A percentile compares a stretch with the other conserved stretches of the same genome.
Conservation (phyloP, 2,797 vertebrate genomes). For the Muscicapa comitata region DNA sequence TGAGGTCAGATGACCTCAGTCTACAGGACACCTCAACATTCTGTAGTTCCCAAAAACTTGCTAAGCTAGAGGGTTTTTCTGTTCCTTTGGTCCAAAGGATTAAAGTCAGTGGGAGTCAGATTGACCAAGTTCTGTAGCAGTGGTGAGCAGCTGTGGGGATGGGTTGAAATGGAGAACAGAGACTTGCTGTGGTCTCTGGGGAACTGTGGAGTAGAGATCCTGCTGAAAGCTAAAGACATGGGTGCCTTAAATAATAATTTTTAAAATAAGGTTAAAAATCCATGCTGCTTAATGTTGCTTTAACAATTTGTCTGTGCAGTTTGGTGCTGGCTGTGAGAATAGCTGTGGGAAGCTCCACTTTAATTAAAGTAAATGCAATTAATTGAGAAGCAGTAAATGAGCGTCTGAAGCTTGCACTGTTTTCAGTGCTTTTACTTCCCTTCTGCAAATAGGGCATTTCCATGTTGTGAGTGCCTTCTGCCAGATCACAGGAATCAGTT, state of each 20-base stretch:
- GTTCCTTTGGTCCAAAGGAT: not conserved
- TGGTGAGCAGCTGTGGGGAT: not conserved
- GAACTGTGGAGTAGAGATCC: not conserved
- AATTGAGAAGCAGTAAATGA: not conserved
- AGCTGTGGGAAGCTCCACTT: not conserved
- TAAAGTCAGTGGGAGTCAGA: not conserved
- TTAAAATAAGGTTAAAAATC: not conserved
- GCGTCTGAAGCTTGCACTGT: not conserved
- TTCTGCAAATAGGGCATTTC: not conserved
- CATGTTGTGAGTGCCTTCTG: not conserved
- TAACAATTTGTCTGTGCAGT: not conserved
- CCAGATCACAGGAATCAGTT: not conserved
- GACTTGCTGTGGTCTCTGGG: not conserved
- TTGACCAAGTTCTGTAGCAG: not conserved
- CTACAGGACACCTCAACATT: not conserved
- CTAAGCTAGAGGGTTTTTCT: not conserved
- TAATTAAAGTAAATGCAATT: constrained; percentile 1
- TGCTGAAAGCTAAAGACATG: not conserved
- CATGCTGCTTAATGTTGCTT: not conserved
- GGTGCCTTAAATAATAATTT: not conserved
- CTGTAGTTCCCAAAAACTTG: rapidly evolving
- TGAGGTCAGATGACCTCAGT: not conserved
- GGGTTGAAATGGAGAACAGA: not conserved
- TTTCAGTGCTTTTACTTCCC: not conserved
- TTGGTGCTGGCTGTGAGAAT: not conserved